These are phyloP conservation scores for Oxytorus armatus DNA, from an alignment of 2,888 invertebrate genomes.

Conservation along the genomic window DNA sequence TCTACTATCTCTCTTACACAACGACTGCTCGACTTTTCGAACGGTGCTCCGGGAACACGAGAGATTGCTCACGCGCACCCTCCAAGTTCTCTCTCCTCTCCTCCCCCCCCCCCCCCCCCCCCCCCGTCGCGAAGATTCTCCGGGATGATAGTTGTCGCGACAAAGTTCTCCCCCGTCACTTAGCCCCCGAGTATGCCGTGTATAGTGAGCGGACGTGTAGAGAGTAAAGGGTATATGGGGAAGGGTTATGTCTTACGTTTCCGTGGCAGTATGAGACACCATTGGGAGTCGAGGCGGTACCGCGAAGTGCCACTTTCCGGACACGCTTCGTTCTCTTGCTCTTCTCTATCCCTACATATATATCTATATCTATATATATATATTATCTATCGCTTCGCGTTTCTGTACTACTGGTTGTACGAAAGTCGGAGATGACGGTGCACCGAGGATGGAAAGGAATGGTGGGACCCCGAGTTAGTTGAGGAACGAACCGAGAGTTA, in stretches of 20 bases:
- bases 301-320: slow-evolving; percentile 65
- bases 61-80: slow-evolving; percentile 32
- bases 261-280: slow-evolving; percentile 18
- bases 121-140: slow-evolving; percentile 36
- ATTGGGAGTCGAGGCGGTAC: slow-evolving; percentile 43
- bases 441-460: slow-evolving; percentile 22
- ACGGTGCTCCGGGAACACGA: slow-evolving; percentile 36
- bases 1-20: neutral
- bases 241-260: slow-evolving; percentile 55
- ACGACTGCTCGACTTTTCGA: slow-evolving; percentile 21
- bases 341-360: neutral
- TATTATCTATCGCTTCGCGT: slow-evolving; percentile 15
- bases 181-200: slow-evolving; percentile 50
- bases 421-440: slow-evolving; percentile 51
- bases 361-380: neutral
- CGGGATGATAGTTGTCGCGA: slow-evolving; percentile 64
- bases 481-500: slow-evolving; percentile 56
- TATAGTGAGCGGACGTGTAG: slow-evolving; percentile 27
- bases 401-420: slow-evolving; percentile 38
- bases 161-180: slow-evolving; percentile 65
- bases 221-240: slow-evolving; percentile 31
- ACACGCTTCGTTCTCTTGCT: slow-evolving; percentile 52
- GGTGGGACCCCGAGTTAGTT: slow-evolving; percentile 9
- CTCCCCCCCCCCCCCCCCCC: slow-evolving; percentile 24
- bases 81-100: slow-evolving; percentile 22